Conservation (phyloP, 2,113 vertebrate genomes). For the Tragelaphus imberbis region DNA sequence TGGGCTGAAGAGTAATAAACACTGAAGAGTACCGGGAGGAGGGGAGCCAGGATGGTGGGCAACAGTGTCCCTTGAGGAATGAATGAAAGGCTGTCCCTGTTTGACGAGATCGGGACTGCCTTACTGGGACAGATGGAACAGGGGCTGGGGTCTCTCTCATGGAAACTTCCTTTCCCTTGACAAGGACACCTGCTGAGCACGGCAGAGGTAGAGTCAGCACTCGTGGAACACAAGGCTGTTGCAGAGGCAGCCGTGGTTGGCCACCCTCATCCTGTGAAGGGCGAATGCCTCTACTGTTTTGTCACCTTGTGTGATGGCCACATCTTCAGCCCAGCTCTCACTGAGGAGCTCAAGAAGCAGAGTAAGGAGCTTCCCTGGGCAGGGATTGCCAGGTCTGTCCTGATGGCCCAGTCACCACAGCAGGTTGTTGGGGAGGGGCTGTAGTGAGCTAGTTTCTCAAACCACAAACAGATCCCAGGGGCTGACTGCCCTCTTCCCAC, state of each 20-base stretch:
- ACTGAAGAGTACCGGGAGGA: not conserved
- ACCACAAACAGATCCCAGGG: not conserved
- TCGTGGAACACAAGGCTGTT: conserved; percentile 87
- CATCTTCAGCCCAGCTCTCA: conserved; percentile 81
- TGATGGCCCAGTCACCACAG: not conserved
- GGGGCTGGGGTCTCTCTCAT: not conserved
- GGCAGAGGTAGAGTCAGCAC: conserved; percentile 94
- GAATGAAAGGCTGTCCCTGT: not conserved
- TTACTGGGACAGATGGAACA: not conserved
- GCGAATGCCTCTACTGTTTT: conserved; percentile 97
- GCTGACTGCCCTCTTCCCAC: not conserved
- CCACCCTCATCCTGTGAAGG: conserved; percentile 92
- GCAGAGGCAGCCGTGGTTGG: conserved; percentile 93
- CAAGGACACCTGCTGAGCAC: conserved; percentile 96
- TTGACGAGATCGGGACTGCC: not conserved
- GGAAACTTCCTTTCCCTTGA: conserved; percentile 23
- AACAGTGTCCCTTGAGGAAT: not conserved
- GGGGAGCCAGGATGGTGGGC: not conserved
- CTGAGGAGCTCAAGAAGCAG: conserved; percentile 89
- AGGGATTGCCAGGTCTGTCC: not conserved
- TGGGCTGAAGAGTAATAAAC: not conserved
- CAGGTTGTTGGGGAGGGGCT: not conserved
- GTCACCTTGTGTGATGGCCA: conserved; percentile 90
- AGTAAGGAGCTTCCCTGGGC: conserved; percentile 76
- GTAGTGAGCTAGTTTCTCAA: not conserved